Conservation (phyloP, 2,113 vertebrate species). For the Chroicocephalus ridibundus region DNA sequence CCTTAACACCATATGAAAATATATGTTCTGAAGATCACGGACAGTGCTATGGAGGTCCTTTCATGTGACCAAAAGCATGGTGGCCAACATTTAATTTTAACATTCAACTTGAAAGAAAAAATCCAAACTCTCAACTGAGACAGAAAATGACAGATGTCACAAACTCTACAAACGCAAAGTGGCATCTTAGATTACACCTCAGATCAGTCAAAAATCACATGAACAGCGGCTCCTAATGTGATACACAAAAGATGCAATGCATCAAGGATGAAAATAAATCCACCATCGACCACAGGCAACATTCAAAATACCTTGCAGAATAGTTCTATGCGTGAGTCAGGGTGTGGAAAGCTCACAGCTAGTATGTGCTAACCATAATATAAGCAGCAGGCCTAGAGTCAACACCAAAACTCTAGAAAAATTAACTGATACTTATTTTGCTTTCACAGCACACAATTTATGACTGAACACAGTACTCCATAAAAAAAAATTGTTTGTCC, state of each 20-base stretch:
- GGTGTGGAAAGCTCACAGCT: not conserved
- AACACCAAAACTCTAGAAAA: not conserved
- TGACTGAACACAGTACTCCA: not conserved
- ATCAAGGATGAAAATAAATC: not conserved
- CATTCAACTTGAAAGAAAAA: not conserved
- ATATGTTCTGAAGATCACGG: not conserved
- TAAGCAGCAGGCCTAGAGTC: not conserved
- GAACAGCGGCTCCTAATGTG: not conserved
- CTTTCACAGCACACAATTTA: not conserved
- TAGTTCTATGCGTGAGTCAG: not conserved
- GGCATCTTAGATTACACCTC: not conserved
- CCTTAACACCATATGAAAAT: not conserved
- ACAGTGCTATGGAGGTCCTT: not conserved
- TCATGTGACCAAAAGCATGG: not conserved
- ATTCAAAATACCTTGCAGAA: not conserved
- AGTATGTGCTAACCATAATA: not conserved
- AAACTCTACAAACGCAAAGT: not conserved
- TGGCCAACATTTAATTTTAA: not conserved
- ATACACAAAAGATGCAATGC: not conserved
- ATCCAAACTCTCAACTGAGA: not conserved
- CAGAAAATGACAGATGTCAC: not conserved
- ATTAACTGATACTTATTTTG: not conserved
- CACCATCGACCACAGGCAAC: accelerated
- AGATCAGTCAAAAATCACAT: not conserved
- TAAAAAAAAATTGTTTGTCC: not conserved